Evolutionary conservation across 2,113 vertebrate species (phyloP).

Genomic region (Hylia prasina): DNA sequence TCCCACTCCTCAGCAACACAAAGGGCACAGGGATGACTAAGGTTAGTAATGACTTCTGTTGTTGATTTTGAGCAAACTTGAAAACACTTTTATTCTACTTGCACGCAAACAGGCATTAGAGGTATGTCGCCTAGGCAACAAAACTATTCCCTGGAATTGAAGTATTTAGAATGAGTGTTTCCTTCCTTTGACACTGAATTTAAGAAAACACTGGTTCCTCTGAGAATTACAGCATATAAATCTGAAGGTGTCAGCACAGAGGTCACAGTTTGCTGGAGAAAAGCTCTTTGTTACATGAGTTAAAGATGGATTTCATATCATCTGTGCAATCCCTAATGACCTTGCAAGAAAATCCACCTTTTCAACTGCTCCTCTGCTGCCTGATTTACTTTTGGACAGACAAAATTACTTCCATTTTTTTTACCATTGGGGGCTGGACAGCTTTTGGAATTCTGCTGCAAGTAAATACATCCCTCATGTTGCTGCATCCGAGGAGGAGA

Average conservation of each 20-base stretch:
- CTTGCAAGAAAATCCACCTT: background rate
- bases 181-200: conserved; percentile 22
- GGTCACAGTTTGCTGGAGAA: background rate
- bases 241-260: background rate
- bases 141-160: conserved; percentile 20
- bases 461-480: background rate
- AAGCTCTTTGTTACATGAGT: background rate
- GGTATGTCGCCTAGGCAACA: background rate
- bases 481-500: background rate
- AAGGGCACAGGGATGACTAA: background rate
- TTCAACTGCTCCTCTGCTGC: background rate
- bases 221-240: background rate
- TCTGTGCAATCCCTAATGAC: background rate
- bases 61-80: conserved; percentile 26
- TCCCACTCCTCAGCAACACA: background rate
- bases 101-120: background rate
- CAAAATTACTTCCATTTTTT: background rate
- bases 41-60: background rate
- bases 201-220: conserved; percentile 9
- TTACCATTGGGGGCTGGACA: background rate
- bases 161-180: conserved; percentile 10
- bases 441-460: background rate
- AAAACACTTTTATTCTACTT: conserved; percentile 22
- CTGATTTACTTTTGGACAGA: background rate
- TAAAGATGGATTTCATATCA: background rate